A percentile compares a stretch with the other conserved stretches of the same genome.
Evolutionary conservation across 2,113 vertebrate genomes (phyloP).

Genomic region (Herpailurus yagouaroundi): DNA sequence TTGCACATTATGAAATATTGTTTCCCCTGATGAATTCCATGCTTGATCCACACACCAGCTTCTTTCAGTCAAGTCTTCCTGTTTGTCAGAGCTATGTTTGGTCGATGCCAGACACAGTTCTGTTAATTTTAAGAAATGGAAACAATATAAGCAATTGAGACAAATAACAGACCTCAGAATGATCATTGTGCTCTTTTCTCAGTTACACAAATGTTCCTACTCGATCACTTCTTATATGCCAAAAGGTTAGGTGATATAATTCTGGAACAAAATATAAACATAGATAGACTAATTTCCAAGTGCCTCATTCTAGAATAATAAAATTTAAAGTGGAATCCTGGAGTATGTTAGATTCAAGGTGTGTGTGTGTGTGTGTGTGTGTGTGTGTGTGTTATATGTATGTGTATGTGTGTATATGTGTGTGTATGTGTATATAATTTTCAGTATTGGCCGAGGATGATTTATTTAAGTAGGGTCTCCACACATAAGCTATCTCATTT

Average conservation of each 20-base stretch:
- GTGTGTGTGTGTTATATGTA: no score
- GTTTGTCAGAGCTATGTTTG: slow-evolving; percentile 27
- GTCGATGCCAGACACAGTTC: slow-evolving; percentile 36
- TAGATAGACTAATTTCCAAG: slow-evolving; percentile 30
- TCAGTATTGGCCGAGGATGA: neutral
- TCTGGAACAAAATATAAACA: slow-evolving; percentile 18
- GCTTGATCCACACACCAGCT: neutral
- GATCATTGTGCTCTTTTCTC: slow-evolving; percentile 51
- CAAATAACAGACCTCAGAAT: slow-evolving; percentile 50
- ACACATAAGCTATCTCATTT: neutral
- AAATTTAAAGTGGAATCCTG: neutral
- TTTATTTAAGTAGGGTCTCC: neutral
- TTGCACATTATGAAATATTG: neutral
- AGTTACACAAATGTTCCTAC: neutral
- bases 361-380: neutral
- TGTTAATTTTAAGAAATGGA: slow-evolving; percentile 67
- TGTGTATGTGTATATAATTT: neutral
- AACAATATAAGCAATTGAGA: slow-evolving; percentile 62
- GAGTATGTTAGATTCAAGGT: neutral
- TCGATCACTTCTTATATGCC: slow-evolving; percentile 2
- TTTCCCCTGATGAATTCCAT: neutral
- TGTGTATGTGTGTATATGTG: neutral
- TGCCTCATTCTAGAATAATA: neutral
- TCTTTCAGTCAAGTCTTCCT: neutral
- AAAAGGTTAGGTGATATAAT: slow-evolving; percentile 34